Conservation (phyloP, 2,888 invertebrate genomes). For the Myathropa florea region DNA sequence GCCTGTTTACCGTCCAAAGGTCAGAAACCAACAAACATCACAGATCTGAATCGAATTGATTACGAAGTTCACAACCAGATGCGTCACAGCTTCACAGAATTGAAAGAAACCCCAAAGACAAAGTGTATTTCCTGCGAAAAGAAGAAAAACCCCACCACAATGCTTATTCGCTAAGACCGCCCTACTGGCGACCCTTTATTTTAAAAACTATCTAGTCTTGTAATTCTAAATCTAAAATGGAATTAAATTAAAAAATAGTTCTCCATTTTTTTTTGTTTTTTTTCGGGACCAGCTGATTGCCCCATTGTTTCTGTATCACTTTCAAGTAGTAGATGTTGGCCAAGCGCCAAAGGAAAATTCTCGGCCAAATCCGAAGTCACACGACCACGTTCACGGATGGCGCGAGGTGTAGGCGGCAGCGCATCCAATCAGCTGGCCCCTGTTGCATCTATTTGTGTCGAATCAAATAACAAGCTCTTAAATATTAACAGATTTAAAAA, state of each 20-base stretch:
- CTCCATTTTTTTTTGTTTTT: slow-evolving; percentile 16
- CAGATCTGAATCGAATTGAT: background rate
- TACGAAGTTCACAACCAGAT: background rate
- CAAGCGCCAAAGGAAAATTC: slow-evolving; percentile 54
- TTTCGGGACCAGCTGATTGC: slow-evolving; percentile 59
- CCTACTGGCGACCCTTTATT: slow-evolving; percentile 37
- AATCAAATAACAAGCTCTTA: slow-evolving; percentile 55
- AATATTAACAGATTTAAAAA: slow-evolving; percentile 57
- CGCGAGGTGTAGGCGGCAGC: slow-evolving; percentile 18
- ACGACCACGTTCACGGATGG: slow-evolving; percentile 21
- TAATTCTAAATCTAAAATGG: slow-evolving; percentile 29
- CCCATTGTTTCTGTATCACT: slow-evolving; percentile 1
- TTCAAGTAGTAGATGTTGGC: slow-evolving; percentile 15
- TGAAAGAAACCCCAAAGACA: background rate
- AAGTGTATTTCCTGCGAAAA: background rate
- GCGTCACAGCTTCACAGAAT: background rate
- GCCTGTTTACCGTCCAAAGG: slow-evolving; percentile 12
- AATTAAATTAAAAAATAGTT: slow-evolving; percentile 47
- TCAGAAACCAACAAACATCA: slow-evolving; percentile 5
- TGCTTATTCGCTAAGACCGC: background rate
- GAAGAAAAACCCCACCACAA: slow-evolving; percentile 15
- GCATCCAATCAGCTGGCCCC: slow-evolving; percentile 61
- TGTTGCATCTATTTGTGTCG: slow-evolving; percentile 51
- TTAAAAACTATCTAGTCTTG: slow-evolving; percentile 24
- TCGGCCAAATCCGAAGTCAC: slow-evolving; percentile 32